phyloP scores from a whole-genome alignment of 53 echinoderm and acorn worm species.

The Henricia sp. region DNA sequence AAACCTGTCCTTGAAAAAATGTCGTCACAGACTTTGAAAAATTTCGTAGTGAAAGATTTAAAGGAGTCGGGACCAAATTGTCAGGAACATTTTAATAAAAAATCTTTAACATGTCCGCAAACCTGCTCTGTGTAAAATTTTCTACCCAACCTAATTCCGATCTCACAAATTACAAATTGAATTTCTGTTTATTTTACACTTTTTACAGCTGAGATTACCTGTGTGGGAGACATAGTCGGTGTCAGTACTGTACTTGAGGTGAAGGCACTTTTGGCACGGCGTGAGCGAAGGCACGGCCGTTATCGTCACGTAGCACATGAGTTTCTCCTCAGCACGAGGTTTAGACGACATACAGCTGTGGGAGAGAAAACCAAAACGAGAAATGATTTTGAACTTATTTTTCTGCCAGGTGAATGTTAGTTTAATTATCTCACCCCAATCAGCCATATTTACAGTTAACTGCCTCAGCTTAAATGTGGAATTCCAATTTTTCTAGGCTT shows the following conservation, averaged over 20 bases:
- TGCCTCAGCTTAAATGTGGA: too few relatives aligned
- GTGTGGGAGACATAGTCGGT: constrained; percentile 12
- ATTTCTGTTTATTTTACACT: not conserved
- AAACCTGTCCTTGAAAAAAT: too few relatives aligned
- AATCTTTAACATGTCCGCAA: not conserved
- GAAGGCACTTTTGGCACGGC: constrained; percentile 81
- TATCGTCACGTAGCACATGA: constrained; percentile 94
- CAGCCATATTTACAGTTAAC: too few relatives aligned
- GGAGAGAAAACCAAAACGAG: not conserved
- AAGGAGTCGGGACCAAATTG: not conserved
- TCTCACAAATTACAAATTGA: not conserved
- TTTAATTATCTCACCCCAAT: too few relatives aligned
- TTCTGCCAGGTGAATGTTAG: too few relatives aligned
- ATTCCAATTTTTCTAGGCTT: too few relatives aligned
- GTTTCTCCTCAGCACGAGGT: constrained; percentile 74
- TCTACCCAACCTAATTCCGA: not conserved
- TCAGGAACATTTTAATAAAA: not conserved
- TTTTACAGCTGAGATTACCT: constrained; percentile 24
- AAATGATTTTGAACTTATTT: too few relatives aligned
- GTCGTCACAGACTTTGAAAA: too few relatives aligned
- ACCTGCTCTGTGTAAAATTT: too few relatives aligned
- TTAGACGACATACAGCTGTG: constrained; percentile 48
- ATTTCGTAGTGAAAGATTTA: too few relatives aligned
- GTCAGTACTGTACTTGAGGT: constrained; percentile 73
- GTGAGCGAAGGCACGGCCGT: constrained; percentile 85